Conservation (phyloP, 2,888 invertebrate genomes). For the Agonopterix alstromeriana region DNA sequence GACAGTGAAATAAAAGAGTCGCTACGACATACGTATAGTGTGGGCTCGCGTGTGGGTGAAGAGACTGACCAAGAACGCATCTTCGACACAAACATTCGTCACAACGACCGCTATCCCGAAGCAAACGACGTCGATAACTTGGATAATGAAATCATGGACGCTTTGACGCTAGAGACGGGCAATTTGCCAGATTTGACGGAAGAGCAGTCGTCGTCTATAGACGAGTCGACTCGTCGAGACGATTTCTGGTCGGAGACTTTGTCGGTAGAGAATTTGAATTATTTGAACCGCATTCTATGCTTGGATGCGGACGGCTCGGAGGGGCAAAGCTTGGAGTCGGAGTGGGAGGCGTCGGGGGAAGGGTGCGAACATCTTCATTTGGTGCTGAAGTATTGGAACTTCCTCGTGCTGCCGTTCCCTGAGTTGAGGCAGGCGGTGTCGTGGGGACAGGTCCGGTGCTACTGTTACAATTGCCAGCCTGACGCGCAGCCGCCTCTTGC, state of each 20-base stretch:
- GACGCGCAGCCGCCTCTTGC: conserved; percentile 34
- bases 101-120: conserved; percentile 62
- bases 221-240: conserved; percentile 56
- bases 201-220: conserved; percentile 55
- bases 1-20: conserved; percentile 20
- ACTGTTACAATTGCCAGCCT: conserved; percentile 50
- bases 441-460: conserved; percentile 56
- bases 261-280: conserved; percentile 46
- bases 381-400: conserved; percentile 59
- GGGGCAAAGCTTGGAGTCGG: conserved; percentile 40
- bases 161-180: conserved; percentile 48
- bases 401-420: conserved; percentile 46
- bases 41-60: conserved; percentile 28
- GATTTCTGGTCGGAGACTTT: conserved; percentile 44
- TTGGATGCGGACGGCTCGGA: conserved; percentile 40
- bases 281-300: conserved; percentile 45
- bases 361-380: conserved; percentile 55
- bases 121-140: conserved; percentile 55
- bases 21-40: conserved; percentile 28
- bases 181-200: conserved; percentile 60
- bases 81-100: conserved; percentile 61
- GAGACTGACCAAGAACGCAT: conserved; percentile 24
- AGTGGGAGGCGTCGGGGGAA: conserved; percentile 49
- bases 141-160: conserved; percentile 58
- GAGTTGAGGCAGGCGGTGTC: conserved; percentile 51